Base-by-base conservation (phyloP, 2,888 invertebrate genomes). In the Polia nebulosa region DNA sequence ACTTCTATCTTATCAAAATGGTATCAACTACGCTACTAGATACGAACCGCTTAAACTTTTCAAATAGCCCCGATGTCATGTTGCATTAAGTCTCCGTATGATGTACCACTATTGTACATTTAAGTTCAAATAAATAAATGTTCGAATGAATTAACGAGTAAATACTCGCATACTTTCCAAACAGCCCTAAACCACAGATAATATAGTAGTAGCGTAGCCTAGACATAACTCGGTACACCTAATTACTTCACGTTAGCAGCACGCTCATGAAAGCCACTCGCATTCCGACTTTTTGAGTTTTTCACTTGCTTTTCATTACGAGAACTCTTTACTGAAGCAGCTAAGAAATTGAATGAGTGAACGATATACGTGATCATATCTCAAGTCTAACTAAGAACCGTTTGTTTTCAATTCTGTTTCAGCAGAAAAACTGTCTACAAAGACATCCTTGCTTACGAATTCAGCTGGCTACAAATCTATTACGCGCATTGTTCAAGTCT, bases 161-260 rank as follows among this genome's bases (percentile, higher is more conserved):
- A 11, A 47, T 5, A 47, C 27, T 15, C 13, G 13, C 22, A 29
- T 22, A 29, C 2, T 41, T 20, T 41, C 13, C 9, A 27, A 67
- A 22, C 22, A 75, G 27, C 44, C 41, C 47, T n/a, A n/a, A n/a
- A n/a, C n/a, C n/a, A n/a, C n/a, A n/a, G n/a, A n/a, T n/a, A n/a
- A n/a, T n/a, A n/a, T n/a, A n/a, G n/a, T n/a, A n/a, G n/a, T n/a
- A n/a, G n/a, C n/a, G n/a, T n/a, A n/a, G n/a, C n/a, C n/a, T 61
- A 41, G 7, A 3, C 15, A 32, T 49, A 52, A 29, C 49, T 32
- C 56, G 36, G 39, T 52, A 73, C 56, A 77, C 57, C 76, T 78
- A 69, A 80, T 78, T 81, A 83, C 68, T 34, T 61, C 41, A 39
- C 41, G 53, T 58, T 29, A 57, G 25, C 34, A 65, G 60, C 63